A percentile compares a stretch with the other conserved stretches of the same genome.
Conservation (phyloP, 2,113 vertebrate genomes). For the Promerops cafer region DNA sequence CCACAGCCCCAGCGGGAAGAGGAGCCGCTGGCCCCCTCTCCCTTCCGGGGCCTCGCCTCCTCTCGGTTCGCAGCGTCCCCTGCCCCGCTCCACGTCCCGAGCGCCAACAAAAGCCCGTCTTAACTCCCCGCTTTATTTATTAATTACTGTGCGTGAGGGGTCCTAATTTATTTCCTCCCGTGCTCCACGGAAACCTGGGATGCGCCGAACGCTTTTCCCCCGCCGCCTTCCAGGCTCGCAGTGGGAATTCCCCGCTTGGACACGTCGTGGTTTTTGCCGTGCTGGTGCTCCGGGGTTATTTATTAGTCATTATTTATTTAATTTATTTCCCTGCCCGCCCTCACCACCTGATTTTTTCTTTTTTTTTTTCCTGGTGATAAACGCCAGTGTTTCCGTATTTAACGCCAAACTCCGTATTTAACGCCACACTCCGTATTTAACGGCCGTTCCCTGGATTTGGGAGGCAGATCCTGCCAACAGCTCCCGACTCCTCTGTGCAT, state of each 20-base stretch:
- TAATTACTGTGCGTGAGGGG: background rate
- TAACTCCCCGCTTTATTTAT: conserved; percentile 21
- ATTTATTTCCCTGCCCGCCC: conserved; percentile 55
- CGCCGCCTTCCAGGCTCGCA: background rate
- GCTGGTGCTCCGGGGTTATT: conserved; percentile 57
- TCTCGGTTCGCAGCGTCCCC: background rate
- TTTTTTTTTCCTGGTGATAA: background rate
- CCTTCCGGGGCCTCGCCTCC: background rate
- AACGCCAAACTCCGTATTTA: background rate
- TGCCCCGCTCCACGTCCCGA: background rate
- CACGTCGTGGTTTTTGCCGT: background rate
- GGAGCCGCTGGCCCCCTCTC: background rate
- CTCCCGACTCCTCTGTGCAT: background rate
- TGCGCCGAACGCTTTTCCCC: background rate
- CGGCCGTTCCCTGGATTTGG: background rate
- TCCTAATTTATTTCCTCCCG: background rate
- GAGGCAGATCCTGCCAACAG: background rate
- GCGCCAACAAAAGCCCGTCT: background rate
- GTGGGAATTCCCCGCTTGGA: conserved; percentile 19
- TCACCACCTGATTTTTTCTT: background rate
- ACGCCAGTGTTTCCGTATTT: background rate
- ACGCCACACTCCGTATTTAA: background rate
- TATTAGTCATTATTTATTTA: conserved; percentile 78
- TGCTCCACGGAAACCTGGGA: background rate
- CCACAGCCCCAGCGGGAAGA: background rate